phyloP scores from a whole-genome alignment of 1,140 invertebrate species.

The Nephila pilipes region DNA sequence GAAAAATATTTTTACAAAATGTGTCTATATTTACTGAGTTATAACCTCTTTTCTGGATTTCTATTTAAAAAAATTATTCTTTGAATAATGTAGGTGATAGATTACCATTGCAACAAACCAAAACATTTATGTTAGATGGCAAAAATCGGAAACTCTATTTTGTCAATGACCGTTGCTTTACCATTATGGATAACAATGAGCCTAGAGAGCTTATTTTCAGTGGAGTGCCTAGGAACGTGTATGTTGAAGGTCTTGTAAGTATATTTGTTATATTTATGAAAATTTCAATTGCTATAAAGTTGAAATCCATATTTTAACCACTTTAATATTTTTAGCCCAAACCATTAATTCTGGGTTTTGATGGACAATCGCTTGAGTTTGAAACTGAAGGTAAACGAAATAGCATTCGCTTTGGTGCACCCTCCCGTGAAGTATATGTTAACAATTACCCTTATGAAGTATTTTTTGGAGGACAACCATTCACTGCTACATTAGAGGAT shows the following conservation, averaged over 20 bases:
- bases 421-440: constrained; percentile 93
- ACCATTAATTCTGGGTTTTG: constrained; percentile 70
- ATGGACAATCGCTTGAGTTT: constrained; percentile 80
- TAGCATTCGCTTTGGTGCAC: constrained; percentile 92
- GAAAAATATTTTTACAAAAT: too few species aligned
- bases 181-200: constrained; percentile 84
- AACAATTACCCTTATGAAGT: constrained; percentile 93
- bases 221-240: constrained; percentile 78
- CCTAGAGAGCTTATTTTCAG: constrained; percentile 91
- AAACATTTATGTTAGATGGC: constrained; percentile 44
- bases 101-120: background rate
- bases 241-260: constrained; percentile 79
- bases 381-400: constrained; percentile 82
- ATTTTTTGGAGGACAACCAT: constrained; percentile 95
- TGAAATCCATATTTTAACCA: background rate
- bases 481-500: constrained; percentile 89
- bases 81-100: background rate
- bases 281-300: too few species aligned
- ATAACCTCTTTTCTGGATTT: too few species aligned
- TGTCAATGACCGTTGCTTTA: constrained; percentile 27
- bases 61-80: background rate
- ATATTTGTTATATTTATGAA: too few species aligned
- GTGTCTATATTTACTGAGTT: too few species aligned
- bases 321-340: constrained; percentile 65
- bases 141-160: constrained; percentile 51